Base-by-base conservation (phyloP, 2,797 vertebrate genomes). In the Platyrinchus mystaceus region DNA sequence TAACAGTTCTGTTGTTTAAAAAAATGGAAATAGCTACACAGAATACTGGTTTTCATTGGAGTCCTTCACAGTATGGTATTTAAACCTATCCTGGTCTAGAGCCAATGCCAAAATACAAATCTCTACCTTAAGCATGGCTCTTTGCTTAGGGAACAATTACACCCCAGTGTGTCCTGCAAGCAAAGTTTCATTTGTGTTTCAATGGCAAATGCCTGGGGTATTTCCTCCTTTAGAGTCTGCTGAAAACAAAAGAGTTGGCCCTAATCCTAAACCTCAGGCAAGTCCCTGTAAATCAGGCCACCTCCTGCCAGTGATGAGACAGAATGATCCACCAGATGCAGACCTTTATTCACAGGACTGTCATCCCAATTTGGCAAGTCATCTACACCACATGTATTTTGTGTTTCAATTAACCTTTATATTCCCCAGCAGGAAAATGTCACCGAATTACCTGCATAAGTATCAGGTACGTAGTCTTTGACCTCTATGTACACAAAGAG, bases 401-500 rank as follows among this genome's bases (percentile, higher is more conserved):
- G 36, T 5, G 4, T 49, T 86, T 52, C 66, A 43, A 62, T 30
- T 84, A 73, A 39, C 27, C 39, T 81, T 78, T 24, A 1, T 16
- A 19, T 27, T 66, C 36, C 49, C 62, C 67, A 46, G 32, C 1
- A 30, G 41, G 22, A 84, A 66, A 69, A 39, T 7, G 8, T 26
- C 50, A 15, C 16, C 63, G 53, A 82, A 26, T 91, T 97, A 99
- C 99, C 99, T 98, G 99, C 99, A 8, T 99, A 99, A 10, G 99
- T 99, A 94, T 99, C 99, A 10, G 99, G 99, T 20, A 99, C 99
- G 0, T 99, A 99, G 96, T 99, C 99, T 92, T 99, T 99, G 41
- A 99, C 99, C 84, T 99, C 99, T 44, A 99, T 99, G 91, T 99
- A 99, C 70, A 99, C 98, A 92, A 99, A 99, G 92, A 99, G 97